Evolutionary conservation across 2,113 vertebrate genomes (phyloP), one percentile per base, ranked within the genome.

Genomic region (Esox niger): DNA sequence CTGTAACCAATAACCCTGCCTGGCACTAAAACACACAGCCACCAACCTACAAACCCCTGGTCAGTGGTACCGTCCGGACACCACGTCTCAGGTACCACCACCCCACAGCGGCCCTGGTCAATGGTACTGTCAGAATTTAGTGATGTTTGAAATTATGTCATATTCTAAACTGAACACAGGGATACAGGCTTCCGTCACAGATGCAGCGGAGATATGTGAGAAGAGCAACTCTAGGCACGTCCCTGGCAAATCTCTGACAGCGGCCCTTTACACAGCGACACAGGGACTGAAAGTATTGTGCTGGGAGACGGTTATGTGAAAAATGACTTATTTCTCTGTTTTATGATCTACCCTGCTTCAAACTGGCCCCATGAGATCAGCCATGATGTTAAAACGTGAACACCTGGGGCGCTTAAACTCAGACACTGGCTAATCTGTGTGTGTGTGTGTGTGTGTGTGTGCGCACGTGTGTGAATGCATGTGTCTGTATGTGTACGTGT

Each of bases 321-420:
- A 88, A 88, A 82, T 76, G 78, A 82, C 86, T 86, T 86, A 76
- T 79, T 79, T 71, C 78, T 79, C 71, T 67, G 74, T 87, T 92
- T 91, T 91, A 92, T 88, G 87, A 88, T 86, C 78, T 79, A 82
- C 84, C 87, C 74, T 57, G 87, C 81, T 86, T 87, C 80, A 90
- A 88, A 89, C 83, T 84, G 83, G 82, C 85, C 87, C 87, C 88
- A 35, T 55, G 86, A 85, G 89, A 89, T 77, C 73, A 69, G 73
- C 83, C 89, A 87, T 83, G 88, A n/a, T 91, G 90, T 86, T 90
- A 90, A 92, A 92, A 90, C 68, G 74, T 87, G 87, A 92, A 91
- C 91, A 92, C 87, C 90, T 92, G 91, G 84, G 86, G 80, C 68
- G 76, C 81, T 84, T 86, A 85, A 90, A 88, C 5, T 74, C 88